Percentiles rank a stretch among this genome's conserved stretches.
Evolutionary conservation across 2,113 vertebrate genomes (phyloP).

Genomic region (Nothoprocta pentlandii): DNA sequence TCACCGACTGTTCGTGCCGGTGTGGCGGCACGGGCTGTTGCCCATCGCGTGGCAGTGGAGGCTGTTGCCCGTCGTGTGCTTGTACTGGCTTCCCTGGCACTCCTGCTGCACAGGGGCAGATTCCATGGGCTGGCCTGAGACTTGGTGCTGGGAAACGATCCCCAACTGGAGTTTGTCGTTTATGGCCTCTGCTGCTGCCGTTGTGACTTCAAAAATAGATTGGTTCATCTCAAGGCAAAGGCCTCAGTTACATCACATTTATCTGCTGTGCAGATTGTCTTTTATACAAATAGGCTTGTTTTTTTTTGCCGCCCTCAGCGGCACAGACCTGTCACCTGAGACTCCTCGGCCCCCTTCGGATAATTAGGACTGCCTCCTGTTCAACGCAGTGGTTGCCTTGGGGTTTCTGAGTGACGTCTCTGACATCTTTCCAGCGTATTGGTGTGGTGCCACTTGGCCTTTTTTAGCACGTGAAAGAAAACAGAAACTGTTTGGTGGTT

Average conservation of each 20-base stretch:
- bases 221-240: constrained; percentile 33
- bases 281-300: neutral
- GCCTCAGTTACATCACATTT: constrained; percentile 46
- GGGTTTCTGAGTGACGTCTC: neutral
- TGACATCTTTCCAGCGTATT: rapidly evolving
- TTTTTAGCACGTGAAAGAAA: neutral
- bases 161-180: neutral
- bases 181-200: neutral
- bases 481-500: neutral
- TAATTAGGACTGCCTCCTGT: neutral
- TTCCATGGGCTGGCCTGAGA: neutral
- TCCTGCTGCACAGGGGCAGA: rapidly evolving
- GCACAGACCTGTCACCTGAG: too few relatives aligned
- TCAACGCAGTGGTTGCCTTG: neutral
- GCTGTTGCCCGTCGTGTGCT: rapidly evolving
- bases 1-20: neutral
- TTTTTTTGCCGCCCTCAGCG: neutral
- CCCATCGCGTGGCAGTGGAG: rapidly evolving
- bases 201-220: constrained; percentile 39
- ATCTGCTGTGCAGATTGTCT: constrained; percentile 12
- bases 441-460: neutral
- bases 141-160: rapidly evolving
- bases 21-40: neutral
- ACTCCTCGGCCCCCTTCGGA: neutral
- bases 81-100: rapidly evolving